Base-by-base conservation (phyloP, 2,113 vertebrate species). In the Tautogolabrus adspersus region DNA sequence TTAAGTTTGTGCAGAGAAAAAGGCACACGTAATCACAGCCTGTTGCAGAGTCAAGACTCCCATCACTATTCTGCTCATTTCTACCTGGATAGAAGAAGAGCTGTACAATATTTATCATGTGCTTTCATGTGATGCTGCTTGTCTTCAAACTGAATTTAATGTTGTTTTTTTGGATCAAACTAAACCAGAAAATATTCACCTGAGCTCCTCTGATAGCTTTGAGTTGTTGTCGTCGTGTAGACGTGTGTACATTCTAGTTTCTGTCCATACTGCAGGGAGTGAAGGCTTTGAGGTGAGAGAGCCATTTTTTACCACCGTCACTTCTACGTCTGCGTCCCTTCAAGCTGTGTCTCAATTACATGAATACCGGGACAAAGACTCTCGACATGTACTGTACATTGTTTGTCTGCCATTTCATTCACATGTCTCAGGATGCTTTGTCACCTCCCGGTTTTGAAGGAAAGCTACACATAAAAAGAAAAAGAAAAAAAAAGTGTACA, bases 221-320 rank as follows among this genome's bases (percentile, higher is more conserved):
- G 71, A 84, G 83, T 80, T 59, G 7, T 68, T 81, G 10, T 78
- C 75, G 49, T 70, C 75, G 49, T 70, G 74, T 59, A 76, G 78
- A 84, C 83, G 86, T 65, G 57, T 87, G 86, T 87, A 88, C 86
- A 89, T 89, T 91, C 69, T 91, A 90, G 90, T 91, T 89, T 92
- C 78, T 91, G 62, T 92, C 85, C 79, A 61, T 88, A 74, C 80
- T 88, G 80, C 87, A 88, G 91, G 73, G 78, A 89, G 84, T 84
- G 59, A 89, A 79, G 66, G 85, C 74, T 91, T 87, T 82, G 72
- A 92, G 89, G 88, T 89, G 88, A 91, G 90, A 88, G 30, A 80
- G 82, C 83, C 79, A 88, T 91, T 26, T 91, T 89, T 91, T 89
- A 88, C 80, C 82, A 80, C 84, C 54, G 75, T 91, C 86, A 86